Percentiles rank a stretch among this genome's conserved stretches.
phyloP scores from a whole-genome alignment of 2,113 vertebrate species.

The Strigops habroptila region DNA sequence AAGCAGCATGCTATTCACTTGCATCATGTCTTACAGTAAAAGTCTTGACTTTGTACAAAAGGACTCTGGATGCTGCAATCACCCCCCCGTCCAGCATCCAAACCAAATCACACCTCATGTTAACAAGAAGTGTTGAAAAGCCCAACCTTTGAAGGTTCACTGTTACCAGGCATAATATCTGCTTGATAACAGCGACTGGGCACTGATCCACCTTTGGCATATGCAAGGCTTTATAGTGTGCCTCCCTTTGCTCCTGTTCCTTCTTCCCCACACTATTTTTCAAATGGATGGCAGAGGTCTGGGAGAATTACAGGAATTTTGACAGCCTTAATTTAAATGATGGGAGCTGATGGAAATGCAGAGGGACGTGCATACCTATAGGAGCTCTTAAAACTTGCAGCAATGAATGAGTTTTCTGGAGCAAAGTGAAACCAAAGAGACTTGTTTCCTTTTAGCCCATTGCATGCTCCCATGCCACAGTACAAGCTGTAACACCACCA shows the following conservation, averaged over 20 bases:
- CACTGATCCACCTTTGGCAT: neutral
- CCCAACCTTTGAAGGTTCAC: neutral
- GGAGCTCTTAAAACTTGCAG: neutral
- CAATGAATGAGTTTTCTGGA: neutral
- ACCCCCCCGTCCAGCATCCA: neutral
- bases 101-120: neutral
- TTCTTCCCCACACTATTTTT: neutral
- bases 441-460: neutral
- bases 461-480: rapidly evolving
- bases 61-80: neutral
- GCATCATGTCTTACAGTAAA: neutral
- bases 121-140: neutral
- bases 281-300: neutral
- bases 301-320: neutral
- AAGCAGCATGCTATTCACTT: neutral
- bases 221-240: neutral
- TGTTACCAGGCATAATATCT: neutral
- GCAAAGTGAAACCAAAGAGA: neutral
- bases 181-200: neutral
- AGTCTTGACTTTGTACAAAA: neutral
- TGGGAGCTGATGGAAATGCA: neutral
- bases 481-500: neutral
- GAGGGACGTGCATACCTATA: rapidly evolving
- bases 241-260: neutral
- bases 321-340: neutral